Evolutionary conservation across 2,888 invertebrate genomes (phyloP).

Genomic region (Pherbina coryleti): DNA sequence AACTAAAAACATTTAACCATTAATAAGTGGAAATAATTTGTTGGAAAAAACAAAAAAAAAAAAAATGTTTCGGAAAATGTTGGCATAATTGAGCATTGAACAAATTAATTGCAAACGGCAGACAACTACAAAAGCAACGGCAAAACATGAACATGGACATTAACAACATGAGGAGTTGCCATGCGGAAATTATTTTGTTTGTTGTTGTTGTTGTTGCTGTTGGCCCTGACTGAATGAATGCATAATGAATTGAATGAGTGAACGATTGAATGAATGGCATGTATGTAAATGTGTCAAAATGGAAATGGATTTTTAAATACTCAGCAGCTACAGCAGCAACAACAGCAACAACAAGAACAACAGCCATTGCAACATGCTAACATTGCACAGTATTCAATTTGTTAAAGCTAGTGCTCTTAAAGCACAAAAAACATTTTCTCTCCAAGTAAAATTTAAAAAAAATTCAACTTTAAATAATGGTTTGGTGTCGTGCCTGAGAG

Average conservation of each 20-base stretch:
- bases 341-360: background rate
- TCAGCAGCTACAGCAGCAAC: constrained; percentile 15
- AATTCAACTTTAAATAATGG: no score
- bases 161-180: background rate
- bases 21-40: no score
- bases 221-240: background rate
- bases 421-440: no score
- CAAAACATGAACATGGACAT: no score
- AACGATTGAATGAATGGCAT: constrained; percentile 9
- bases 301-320: constrained; percentile 49
- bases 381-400: no score
- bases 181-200: background rate
- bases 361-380: background rate
- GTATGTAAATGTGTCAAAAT: constrained; percentile 56
- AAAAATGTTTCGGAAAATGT: background rate
- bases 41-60: background rate
- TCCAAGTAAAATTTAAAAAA: no score
- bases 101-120: constrained; percentile 7
- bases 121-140: background rate
- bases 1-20: no score
- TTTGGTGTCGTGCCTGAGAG: no score
- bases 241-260: no score
- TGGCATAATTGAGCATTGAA: background rate
- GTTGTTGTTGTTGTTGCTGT: constrained; percentile 2
- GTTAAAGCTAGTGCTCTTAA: no score